Conservation (phyloP, 2,888 invertebrate genomes). For the Augiades crinisus region DNA sequence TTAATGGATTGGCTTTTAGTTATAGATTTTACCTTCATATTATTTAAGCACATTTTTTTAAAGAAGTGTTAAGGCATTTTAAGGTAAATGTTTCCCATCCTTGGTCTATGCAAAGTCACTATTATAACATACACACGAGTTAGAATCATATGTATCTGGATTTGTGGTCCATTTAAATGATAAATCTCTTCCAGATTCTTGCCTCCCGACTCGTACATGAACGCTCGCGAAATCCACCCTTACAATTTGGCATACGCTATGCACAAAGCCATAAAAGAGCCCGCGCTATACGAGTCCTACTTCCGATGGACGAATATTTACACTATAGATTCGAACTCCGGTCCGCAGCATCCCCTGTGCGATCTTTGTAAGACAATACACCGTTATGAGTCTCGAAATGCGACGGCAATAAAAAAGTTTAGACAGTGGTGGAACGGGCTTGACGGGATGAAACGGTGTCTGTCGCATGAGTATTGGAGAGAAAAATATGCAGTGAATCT, state of each 20-base stretch:
- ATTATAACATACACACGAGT: no score
- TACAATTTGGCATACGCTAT: constrained; percentile 51
- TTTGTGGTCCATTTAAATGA: no score
- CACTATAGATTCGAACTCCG: constrained; percentile 25
- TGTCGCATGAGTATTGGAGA: constrained; percentile 41
- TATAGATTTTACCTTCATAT: no score
- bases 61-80: no score
- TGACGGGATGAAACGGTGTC: constrained; percentile 49
- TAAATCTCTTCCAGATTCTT: constrained; percentile 49
- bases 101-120: no score
- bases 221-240: constrained; percentile 49
- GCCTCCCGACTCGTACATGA: constrained; percentile 54
- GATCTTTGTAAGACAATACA: constrained; percentile 48
- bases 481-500: constrained; percentile 37
- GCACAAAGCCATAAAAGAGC: constrained; percentile 39
- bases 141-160: no score
- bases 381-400: constrained; percentile 23
- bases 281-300: constrained; percentile 41
- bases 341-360: constrained; percentile 45
- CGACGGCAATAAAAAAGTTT: constrained; percentile 41
- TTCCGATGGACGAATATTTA: constrained; percentile 60
- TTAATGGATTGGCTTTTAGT: no score
- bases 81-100: no score
- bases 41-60: no score
- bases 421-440: constrained; percentile 55